Evolutionary conservation across 2,113 vertebrate genomes (phyloP).

Genomic region (Dolichallabes microphthalmus): DNA sequence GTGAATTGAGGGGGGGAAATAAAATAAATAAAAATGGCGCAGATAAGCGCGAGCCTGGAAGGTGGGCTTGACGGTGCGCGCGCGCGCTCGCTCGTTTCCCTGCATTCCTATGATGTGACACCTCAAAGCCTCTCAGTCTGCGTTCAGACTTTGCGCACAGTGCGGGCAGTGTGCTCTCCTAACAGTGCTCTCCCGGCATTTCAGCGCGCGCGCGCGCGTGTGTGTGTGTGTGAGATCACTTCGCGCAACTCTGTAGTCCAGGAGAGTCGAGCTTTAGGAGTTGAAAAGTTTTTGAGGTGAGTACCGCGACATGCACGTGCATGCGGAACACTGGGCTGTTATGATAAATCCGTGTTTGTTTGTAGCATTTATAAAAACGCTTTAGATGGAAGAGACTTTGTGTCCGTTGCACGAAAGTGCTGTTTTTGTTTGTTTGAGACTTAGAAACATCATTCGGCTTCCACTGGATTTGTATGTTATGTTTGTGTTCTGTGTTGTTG

Average conservation of each 20-base stretch:
- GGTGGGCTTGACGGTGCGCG: not conserved
- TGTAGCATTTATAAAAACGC: too few species aligned
- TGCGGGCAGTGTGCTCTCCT: not conserved
- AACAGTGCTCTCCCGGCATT: not conserved
- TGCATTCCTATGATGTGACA: slow-evolving; percentile 88
- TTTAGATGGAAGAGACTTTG: too few species aligned
- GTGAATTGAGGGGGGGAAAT: not conserved
- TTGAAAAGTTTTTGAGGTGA: too few species aligned
- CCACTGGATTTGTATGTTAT: not conserved
- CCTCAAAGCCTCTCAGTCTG: slow-evolving; percentile 29
- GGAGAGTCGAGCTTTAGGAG: too few species aligned
- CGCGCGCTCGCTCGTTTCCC: slow-evolving; percentile 23
- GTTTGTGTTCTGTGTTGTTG: not conserved
- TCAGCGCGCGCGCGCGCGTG: not conserved
- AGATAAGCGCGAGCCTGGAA: not conserved
- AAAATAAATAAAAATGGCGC: slow-evolving; percentile 11
- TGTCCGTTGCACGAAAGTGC: too few species aligned
- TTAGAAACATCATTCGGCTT: too few species aligned
- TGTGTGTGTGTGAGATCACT: not conserved
- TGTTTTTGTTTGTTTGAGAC: too few species aligned
- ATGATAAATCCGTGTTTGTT: too few species aligned
- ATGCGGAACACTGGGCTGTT: too few species aligned
- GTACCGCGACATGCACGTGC: too few species aligned
- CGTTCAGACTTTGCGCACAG: slow-evolving; percentile 61
- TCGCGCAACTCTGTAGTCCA: not conserved